Conservation (phyloP, 2,113 vertebrate species). For the Gavialis gangeticus region DNA sequence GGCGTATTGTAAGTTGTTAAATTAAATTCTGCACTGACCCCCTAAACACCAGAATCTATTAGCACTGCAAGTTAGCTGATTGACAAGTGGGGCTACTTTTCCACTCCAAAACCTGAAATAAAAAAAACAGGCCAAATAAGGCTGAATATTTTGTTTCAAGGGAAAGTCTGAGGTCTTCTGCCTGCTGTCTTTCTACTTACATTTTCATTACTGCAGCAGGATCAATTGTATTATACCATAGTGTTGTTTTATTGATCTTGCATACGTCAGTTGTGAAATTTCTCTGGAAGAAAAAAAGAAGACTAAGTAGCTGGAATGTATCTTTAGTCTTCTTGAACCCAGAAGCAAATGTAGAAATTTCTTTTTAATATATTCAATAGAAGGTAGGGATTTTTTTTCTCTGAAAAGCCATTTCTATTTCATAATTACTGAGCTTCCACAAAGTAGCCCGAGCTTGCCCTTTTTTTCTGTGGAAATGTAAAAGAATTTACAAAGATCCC, state of each 20-base stretch:
- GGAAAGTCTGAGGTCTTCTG: constrained; percentile 57
- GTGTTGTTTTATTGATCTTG: not conserved
- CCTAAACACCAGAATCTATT: constrained; percentile 83
- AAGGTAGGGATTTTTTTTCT: not conserved
- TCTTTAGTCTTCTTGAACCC: not conserved
- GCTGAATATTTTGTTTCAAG: constrained; percentile 66
- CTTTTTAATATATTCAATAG: not conserved
- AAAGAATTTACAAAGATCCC: not conserved
- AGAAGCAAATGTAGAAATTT: not conserved
- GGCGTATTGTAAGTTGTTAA: constrained; percentile 85
- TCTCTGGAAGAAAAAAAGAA: not conserved
- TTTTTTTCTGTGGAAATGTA: not conserved
- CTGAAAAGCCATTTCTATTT: not conserved
- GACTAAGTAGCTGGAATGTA: not conserved
- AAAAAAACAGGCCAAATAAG: constrained; percentile 48
- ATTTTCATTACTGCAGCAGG: constrained; percentile 8
- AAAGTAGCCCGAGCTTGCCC: not conserved
- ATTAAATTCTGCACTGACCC: constrained; percentile 82
- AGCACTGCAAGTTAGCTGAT: constrained; percentile 79
- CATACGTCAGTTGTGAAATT: not conserved
- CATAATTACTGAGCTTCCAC: not conserved
- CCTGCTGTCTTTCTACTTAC: constrained; percentile 52
- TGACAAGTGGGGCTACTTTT: constrained; percentile 80
- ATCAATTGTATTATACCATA: not conserved
- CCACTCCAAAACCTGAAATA: constrained; percentile 71